Conservation (phyloP, 2,113 vertebrate genomes). For the Ceuthmochares aereus region DNA sequence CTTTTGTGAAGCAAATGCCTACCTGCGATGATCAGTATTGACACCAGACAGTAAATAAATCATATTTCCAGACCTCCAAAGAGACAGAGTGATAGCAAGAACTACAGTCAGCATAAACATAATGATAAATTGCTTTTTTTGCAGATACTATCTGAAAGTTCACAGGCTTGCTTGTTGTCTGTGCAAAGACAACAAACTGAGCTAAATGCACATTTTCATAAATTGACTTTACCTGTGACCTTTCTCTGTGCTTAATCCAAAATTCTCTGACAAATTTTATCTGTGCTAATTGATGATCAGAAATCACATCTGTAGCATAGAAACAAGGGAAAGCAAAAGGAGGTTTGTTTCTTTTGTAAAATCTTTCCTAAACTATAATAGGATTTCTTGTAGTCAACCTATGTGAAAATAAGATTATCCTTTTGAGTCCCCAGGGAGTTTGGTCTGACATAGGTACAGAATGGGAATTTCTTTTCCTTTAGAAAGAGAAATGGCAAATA, state of each 20-base stretch:
- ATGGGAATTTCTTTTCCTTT: not conserved
- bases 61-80: constrained; percentile 4
- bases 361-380: not conserved
- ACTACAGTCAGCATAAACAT: constrained; percentile 21
- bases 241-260: not conserved
- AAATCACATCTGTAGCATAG: not conserved
- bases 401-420: not conserved
- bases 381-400: not conserved
- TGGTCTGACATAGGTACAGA: not conserved
- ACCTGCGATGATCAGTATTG: not conserved
- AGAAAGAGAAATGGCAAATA: not conserved
- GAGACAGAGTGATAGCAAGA: constrained; percentile 17
- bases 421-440: not conserved
- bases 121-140: not conserved
- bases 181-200: not conserved
- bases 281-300: not conserved
- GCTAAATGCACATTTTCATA: not conserved
- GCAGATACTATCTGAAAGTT: not conserved
- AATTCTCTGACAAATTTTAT: not conserved
- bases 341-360: not conserved
- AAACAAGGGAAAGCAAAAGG: not conserved
- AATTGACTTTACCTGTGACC: not conserved
- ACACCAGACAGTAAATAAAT: constrained; percentile 42
- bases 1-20: not conserved
- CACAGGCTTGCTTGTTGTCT: not conserved